A percentile compares a stretch with the other conserved stretches of the same genome.
phyloP scores from a whole-genome alignment of 2,113 vertebrate species.

The Heptranchias perlo region DNA sequence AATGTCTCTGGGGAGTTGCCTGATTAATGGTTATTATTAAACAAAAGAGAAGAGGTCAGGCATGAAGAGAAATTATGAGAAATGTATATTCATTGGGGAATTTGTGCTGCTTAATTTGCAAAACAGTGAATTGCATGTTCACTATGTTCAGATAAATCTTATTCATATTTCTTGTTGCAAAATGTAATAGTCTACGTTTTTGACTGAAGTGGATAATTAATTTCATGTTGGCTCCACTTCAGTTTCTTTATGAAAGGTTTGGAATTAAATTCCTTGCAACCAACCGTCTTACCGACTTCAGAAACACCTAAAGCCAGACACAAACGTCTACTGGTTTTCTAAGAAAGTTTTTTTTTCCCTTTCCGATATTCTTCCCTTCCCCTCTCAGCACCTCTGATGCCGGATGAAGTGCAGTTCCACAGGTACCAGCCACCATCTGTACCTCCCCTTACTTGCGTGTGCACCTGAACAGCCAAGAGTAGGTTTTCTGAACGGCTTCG shows the following conservation, averaged over 20 bases:
- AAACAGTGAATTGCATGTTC: conserved; percentile 43
- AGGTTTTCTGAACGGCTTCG: too few species aligned
- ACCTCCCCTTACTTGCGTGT: too few species aligned
- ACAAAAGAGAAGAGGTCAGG: conserved; percentile 59
- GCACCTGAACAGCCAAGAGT: too few species aligned
- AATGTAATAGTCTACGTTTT: neutral
- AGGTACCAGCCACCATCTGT: too few species aligned
- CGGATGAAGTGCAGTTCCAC: too few species aligned
- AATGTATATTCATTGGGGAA: conserved; percentile 46
- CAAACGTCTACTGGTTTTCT: neutral
- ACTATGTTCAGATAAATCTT: conserved; percentile 43
- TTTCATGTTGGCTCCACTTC: neutral
- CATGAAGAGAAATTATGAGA: conserved; percentile 53
- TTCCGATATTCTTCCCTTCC: too few species aligned
- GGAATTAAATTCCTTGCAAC: neutral
- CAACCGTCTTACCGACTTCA: neutral
- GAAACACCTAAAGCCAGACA: neutral
- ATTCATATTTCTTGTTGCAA: conserved; percentile 32
- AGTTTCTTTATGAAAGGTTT: neutral
- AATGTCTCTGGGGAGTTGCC: conserved; percentile 55
- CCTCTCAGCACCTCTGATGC: too few species aligned
- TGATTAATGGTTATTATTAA: conserved; percentile 65
- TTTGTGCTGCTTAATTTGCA: conserved; percentile 43
- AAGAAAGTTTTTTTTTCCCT: too few species aligned
- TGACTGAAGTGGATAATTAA: neutral